A percentile compares a stretch with the other conserved stretches of the same genome.
phyloP scores from a whole-genome alignment of 2,113 vertebrate species.

The Halcyon malimbica region DNA sequence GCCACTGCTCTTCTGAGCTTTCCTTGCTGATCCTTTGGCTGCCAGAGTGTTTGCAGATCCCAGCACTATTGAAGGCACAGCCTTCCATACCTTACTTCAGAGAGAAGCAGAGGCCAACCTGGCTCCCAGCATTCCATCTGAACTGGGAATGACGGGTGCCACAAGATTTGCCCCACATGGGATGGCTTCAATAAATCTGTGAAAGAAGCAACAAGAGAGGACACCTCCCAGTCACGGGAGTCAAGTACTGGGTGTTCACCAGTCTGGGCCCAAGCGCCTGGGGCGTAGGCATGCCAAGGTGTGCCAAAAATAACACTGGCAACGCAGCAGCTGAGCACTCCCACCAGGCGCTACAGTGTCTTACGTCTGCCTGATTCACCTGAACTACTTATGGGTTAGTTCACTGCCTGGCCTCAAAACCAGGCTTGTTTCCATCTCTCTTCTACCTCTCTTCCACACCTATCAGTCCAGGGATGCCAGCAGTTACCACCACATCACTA shows the following conservation, averaged over 20 bases:
- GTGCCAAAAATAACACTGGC: not conserved
- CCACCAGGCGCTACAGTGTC: not conserved
- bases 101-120: not conserved
- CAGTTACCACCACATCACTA: not conserved
- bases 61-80: accelerated
- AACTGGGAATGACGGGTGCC: accelerated
- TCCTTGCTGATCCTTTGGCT: accelerated
- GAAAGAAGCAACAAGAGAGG: not conserved
- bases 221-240: not conserved
- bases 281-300: accelerated
- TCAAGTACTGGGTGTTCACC: accelerated
- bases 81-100: not conserved
- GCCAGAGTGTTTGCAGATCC: not conserved
- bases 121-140: accelerated
- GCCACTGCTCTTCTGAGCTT: not conserved
- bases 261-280: accelerated
- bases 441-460: not conserved
- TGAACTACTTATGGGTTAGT: not conserved
- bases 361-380: accelerated
- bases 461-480: not conserved
- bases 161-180: accelerated
- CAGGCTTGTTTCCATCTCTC: not conserved
- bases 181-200: not conserved
- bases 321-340: not conserved
- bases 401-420: not conserved